Evolutionary conservation across 2,113 vertebrate genomes (phyloP).

Genomic region (Phylloscopus whistleri): DNA sequence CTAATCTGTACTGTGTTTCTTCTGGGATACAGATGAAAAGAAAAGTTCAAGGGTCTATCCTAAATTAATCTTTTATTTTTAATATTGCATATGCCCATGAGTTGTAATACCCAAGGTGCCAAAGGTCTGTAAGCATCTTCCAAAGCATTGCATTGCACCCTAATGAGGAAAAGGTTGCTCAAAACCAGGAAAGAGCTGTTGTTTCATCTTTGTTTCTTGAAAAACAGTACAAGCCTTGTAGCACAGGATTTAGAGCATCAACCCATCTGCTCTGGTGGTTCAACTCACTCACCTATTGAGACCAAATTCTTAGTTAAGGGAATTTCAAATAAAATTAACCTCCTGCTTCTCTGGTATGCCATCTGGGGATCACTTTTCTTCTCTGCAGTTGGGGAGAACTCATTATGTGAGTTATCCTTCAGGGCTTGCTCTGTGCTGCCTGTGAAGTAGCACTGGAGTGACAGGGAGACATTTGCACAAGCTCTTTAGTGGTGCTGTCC

Average conservation of each 20-base stretch:
- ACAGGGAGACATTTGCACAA: not conserved
- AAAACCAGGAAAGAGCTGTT: not conserved
- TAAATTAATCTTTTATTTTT: not conserved
- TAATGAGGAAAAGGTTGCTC: not conserved
- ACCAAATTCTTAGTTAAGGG: not conserved
- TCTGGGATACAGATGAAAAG: not conserved
- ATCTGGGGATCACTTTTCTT: not conserved
- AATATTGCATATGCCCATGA: not conserved
- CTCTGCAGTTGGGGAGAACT: not conserved
- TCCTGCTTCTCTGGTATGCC: not conserved
- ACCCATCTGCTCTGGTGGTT: conserved; percentile 5
- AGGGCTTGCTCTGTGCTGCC: not conserved
- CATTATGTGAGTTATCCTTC: not conserved
- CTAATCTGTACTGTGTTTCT: not conserved
- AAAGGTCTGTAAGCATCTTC: not conserved
- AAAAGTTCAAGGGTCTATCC: not conserved
- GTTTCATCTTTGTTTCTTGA: not conserved
- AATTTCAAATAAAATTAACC: conserved; percentile 35
- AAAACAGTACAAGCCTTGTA: not conserved
- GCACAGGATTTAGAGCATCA: not conserved
- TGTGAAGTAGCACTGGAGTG: not conserved
- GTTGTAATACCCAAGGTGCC: not conserved
- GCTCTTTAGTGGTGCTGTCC: not conserved
- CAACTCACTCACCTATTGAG: not conserved
- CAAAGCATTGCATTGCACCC: not conserved